A percentile compares a stretch with the other conserved stretches of the same genome.
phyloP scores from a whole-genome alignment of 92 coral and sea anemone genomes.

The Umimayanthus kanabou region DNA sequence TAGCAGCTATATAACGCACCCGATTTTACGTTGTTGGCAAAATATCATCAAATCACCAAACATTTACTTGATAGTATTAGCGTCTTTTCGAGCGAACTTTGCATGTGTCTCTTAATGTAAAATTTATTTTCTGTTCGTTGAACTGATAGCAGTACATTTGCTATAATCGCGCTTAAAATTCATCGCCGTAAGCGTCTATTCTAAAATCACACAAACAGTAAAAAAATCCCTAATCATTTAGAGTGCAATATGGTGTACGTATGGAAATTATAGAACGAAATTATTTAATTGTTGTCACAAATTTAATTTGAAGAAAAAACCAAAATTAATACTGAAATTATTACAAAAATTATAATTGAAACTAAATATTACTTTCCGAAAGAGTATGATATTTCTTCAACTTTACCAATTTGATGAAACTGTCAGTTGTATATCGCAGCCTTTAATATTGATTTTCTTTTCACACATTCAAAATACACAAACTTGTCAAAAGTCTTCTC shows the following conservation, averaged over 20 bases:
- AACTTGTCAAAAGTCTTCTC: constrained; percentile 5
- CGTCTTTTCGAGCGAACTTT: background rate
- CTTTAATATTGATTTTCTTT: background rate
- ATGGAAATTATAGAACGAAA: background rate
- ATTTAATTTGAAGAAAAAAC: background rate
- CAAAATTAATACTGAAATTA: background rate
- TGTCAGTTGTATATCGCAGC: background rate
- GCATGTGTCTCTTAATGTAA: background rate
- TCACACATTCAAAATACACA: background rate
- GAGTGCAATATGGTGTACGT: background rate
- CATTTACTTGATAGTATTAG: background rate
- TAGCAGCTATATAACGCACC: background rate
- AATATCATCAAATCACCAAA: background rate
- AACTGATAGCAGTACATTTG: background rate
- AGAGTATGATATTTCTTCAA: background rate
- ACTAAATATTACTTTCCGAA: background rate
- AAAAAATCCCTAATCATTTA: background rate
- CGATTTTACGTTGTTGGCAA: background rate
- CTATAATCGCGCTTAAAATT: background rate
- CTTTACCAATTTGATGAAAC: background rate
- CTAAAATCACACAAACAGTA: background rate
- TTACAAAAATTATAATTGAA: background rate
- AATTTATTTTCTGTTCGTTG: background rate
- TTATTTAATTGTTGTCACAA: constrained; percentile 2
- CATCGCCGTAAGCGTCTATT: background rate